Conservation (phyloP, 2,113 vertebrate species). For the Sinocyclocheilus maitianheensis region DNA sequence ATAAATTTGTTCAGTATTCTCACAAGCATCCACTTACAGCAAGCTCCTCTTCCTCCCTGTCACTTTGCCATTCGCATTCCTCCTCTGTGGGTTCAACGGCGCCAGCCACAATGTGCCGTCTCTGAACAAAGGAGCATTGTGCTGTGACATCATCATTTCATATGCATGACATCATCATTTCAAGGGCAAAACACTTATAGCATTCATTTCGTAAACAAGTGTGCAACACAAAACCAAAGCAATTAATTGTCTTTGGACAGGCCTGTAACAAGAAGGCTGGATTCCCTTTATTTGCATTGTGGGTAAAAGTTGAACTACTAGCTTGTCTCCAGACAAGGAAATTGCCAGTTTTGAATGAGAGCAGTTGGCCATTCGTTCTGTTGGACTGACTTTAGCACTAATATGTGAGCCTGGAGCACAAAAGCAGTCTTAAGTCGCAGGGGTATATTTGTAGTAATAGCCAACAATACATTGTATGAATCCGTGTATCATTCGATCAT, state of each 20-base stretch:
- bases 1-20: not conserved
- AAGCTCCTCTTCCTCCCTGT: slow-evolving; percentile 89
- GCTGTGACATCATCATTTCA: not conserved
- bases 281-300: not conserved
- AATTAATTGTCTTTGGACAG: not conserved
- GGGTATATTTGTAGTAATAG: too few species aligned
- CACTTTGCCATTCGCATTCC: slow-evolving; percentile 94
- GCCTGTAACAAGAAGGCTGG: not conserved
- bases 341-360: slow-evolving; percentile 65
- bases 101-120: slow-evolving; percentile 87
- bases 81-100: slow-evolving; percentile 90
- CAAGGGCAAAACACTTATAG: not conserved
- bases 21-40: slow-evolving; percentile 79
- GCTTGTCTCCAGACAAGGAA: slow-evolving; percentile 69
- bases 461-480: too few species aligned
- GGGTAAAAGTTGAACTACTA: slow-evolving; percentile 1
- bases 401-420: not conserved
- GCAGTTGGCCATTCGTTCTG: slow-evolving; percentile 62
- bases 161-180: not conserved
- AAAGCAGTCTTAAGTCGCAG: too few species aligned
- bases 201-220: not conserved
- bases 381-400: slow-evolving; percentile 65
- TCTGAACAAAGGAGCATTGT: slow-evolving; percentile 71
- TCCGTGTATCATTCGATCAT: too few species aligned
- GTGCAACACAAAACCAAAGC: not conserved